Conservation (phyloP, 2,113 vertebrate genomes). For the Trichomycterus rosablanca region DNA sequence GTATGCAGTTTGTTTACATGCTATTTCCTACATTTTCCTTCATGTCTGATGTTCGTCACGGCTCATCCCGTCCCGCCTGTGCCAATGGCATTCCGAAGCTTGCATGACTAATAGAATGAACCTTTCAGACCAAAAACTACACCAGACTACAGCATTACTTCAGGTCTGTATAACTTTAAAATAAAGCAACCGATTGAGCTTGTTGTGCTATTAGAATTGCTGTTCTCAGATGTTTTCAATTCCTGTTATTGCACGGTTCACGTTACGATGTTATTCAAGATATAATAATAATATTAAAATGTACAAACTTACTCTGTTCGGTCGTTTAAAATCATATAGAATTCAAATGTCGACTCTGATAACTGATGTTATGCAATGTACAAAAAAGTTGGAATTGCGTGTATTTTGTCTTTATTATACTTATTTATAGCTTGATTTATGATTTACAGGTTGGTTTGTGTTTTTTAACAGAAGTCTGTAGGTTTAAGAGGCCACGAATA, state of each 20-base stretch:
- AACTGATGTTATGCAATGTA: constrained; percentile 28
- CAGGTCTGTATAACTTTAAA: constrained; percentile 9
- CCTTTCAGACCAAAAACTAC: constrained; percentile 52
- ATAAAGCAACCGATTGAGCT: neutral
- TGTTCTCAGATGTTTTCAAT: too few species aligned
- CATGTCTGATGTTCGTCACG: neutral
- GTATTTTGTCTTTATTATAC: constrained; percentile 25
- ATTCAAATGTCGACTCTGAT: too few species aligned
- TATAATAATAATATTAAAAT: too few species aligned
- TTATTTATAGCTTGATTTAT: constrained; percentile 49
- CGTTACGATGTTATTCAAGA: constrained; percentile 31
- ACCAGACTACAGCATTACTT: neutral
- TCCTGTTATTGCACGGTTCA: constrained; percentile 33
- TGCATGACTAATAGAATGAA: constrained; percentile 19
- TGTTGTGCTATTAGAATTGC: constrained; percentile 30
- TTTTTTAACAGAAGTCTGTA: constrained; percentile 45
- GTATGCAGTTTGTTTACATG: constrained; percentile 20
- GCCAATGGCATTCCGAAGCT: neutral
- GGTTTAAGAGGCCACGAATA: constrained; percentile 34
- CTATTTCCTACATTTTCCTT: neutral
- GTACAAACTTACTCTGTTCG: constrained; percentile 23
- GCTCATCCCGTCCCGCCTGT: neutral
- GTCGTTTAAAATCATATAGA: constrained; percentile 10
- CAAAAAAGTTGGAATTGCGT: constrained; percentile 33
- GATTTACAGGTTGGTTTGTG: constrained; percentile 44